Conservation (phyloP, 2,797 vertebrate species). For the Potorous gilbertii region DNA sequence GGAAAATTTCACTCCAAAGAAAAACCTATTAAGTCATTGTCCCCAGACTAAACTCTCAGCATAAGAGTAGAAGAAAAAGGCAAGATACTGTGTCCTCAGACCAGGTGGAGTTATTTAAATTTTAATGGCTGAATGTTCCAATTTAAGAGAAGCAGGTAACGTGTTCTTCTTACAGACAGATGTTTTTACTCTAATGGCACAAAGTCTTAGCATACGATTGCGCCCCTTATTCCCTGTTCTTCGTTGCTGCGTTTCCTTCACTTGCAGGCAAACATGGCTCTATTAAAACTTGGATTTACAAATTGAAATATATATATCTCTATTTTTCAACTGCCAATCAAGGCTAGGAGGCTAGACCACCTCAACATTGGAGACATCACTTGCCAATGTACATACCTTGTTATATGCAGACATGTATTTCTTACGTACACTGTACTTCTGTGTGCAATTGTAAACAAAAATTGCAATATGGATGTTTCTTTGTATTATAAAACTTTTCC, state of each 20-base stretch:
- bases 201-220: slow-evolving; percentile 80
- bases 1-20: slow-evolving; percentile 99
- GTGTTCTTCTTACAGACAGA: slow-evolving; percentile 77
- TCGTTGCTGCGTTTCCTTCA: slow-evolving; percentile 87
- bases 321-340: slow-evolving; percentile 87
- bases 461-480: slow-evolving; percentile 88
- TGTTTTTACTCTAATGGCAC: slow-evolving; percentile 85
- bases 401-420: slow-evolving; percentile 90
- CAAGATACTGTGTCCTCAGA: slow-evolving; percentile 85
- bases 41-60: slow-evolving; percentile 84
- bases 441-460: slow-evolving; percentile 91
- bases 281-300: slow-evolving; percentile 84
- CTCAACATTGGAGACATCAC: slow-evolving; percentile 87
- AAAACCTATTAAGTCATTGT: slow-evolving; percentile 90
- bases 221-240: slow-evolving; percentile 83
- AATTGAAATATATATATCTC: slow-evolving; percentile 80
- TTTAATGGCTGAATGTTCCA: slow-evolving; percentile 85
- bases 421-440: slow-evolving; percentile 86
- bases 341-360: slow-evolving; percentile 86
- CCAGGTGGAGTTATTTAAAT: slow-evolving; percentile 82
- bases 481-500: slow-evolving; percentile 95
- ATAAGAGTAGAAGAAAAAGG: slow-evolving; percentile 83
- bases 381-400: slow-evolving; percentile 90
- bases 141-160: slow-evolving; percentile 82
- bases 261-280: slow-evolving; percentile 86